phyloP scores from a whole-genome alignment of 2,113 vertebrate species.

The Actenoides hombroni region DNA sequence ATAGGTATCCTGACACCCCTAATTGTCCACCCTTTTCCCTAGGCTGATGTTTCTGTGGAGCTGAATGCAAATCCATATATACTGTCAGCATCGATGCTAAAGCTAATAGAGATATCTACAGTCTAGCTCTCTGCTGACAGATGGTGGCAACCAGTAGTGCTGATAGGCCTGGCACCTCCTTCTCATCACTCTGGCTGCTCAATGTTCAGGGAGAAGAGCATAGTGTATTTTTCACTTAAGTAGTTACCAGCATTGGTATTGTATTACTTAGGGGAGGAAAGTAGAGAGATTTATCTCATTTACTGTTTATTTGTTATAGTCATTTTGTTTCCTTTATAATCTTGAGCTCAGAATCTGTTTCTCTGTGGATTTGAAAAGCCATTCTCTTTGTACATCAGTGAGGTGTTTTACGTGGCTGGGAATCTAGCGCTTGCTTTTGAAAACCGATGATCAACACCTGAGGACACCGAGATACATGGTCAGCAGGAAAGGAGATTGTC shows the following conservation, averaged over 20 bases:
- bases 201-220: not conserved
- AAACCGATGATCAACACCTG: not conserved
- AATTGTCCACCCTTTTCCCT: not conserved
- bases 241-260: not conserved
- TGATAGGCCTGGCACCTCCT: not conserved
- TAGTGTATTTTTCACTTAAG: not conserved
- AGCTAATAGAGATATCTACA: not conserved
- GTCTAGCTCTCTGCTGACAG: not conserved
- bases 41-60: not conserved
- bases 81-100: not conserved
- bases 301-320: not conserved
- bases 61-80: not conserved
- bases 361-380: not conserved
- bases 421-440: not conserved
- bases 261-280: not conserved
- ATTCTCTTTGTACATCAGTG: not conserved
- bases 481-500: not conserved
- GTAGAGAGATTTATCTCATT: not conserved
- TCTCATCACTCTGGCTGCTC: not conserved
- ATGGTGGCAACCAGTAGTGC: not conserved
- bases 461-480: not conserved
- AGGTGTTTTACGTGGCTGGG: not conserved
- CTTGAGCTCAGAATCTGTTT: not conserved
- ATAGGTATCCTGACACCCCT: not conserved
- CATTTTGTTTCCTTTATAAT: not conserved